Evolutionary conservation across 2,797 vertebrate species (phyloP).

Genomic region (Bovichtus variegatus): DNA sequence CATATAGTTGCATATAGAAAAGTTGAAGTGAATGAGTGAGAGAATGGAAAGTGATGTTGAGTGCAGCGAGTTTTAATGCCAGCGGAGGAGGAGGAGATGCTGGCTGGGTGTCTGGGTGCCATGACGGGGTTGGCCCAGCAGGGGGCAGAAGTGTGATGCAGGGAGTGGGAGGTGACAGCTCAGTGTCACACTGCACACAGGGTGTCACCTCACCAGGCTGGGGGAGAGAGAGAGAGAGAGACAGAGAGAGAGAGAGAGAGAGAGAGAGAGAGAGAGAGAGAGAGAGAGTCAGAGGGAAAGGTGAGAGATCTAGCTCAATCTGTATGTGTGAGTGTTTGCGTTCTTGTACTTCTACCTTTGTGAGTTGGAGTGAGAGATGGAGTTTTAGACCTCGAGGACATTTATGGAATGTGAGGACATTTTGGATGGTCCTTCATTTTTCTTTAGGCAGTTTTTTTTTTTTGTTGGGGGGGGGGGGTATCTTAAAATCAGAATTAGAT

Average conservation of each 20-base stretch:
- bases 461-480: too few species aligned
- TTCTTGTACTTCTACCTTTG: conserved; percentile 15
- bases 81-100: conserved; percentile 53
- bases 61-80: conserved; percentile 38
- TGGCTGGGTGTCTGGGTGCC: conserved; percentile 63
- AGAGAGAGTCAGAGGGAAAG: conserved; percentile 57
- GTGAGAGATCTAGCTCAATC: conserved; percentile 59
- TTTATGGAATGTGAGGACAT: not conserved
- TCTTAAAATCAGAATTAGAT: not conserved
- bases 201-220: conserved; percentile 76
- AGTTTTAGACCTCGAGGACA: not conserved
- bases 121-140: conserved; percentile 76
- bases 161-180: conserved; percentile 82
- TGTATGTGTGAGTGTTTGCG: not conserved
- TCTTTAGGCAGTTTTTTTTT: not conserved
- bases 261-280: conserved; percentile 29
- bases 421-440: conserved; percentile 1
- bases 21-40: conserved; percentile 32
- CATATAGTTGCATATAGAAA: not conserved
- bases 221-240: conserved; percentile 26
- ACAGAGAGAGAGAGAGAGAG: conserved; percentile 19
- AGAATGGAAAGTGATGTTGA: conserved; percentile 38
- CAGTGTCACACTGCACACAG: conserved; percentile 75
- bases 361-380: too few species aligned
- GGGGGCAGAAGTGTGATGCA: conserved; percentile 83